Evolutionary conservation across 1,140 invertebrate species (phyloP), one percentile per base, ranked within the genome.

Genomic region (Nixonia krombeini): DNA sequence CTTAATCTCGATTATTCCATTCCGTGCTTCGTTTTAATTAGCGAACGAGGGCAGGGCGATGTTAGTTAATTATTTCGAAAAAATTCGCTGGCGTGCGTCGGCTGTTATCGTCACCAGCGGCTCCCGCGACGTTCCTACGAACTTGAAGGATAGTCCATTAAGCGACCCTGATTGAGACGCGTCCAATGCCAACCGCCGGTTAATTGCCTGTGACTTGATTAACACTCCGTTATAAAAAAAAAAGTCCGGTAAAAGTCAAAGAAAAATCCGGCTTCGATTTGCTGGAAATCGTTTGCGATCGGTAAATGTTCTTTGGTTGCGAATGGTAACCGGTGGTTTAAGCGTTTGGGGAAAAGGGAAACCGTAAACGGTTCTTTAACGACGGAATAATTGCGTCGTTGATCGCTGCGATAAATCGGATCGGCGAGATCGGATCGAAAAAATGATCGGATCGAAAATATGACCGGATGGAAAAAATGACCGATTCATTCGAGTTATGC

Each of bases 51-150:
- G 23, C 18, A 37, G 28, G 51, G 23, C 41, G 35, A 10, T 1
- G 41, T 62, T n/a, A 65, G 71, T 73, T 64, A 69, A 61, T 42
- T 52, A 61, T 53, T 18, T 33, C 23, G 50, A 15, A 74, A 74
- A 73, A 67, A 68, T 50, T n/a, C n/a, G n/a, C n/a, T n/a, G n/a
- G n/a, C n/a, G n/a, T n/a, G n/a, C 18, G 4, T 29, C 7, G 2
- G 46, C 10, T 18, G 15, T 47, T 47, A 47, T 47, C 45, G 18
- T 10, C 16, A 31, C 8, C 4, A 8, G 16, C n/a, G 18, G 28
- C 29, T 33, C 29, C n/a, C 15, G 29, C 47, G 45, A 12, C 25
- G 45, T 33, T 50, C 13, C 25, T 12, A 12, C 25, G 45, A 41
- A 57, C 13, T 26, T 12, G 37, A 46, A 18, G 40, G 57, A 67